phyloP scores from a whole-genome alignment of 2,888 invertebrate species.

The Mythimna vitellina region DNA sequence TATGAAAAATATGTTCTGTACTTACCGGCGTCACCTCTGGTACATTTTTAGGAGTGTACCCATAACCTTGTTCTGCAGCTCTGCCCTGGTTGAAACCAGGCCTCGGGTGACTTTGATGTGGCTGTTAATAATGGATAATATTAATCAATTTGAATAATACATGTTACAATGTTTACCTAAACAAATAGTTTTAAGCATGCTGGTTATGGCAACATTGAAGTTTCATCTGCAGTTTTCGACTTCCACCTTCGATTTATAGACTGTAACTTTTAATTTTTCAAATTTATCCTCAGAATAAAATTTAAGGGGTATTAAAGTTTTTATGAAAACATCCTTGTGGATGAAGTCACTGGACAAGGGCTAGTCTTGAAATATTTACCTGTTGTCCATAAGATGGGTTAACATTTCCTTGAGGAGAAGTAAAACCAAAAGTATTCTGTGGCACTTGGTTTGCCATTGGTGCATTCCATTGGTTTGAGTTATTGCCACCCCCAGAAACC shows the following conservation, averaged over 20 bases:
- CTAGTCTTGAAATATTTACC: constrained; percentile 48
- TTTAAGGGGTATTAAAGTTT: too few relatives aligned
- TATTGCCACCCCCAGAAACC: constrained; percentile 53
- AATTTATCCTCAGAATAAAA: too few relatives aligned
- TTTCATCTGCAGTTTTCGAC: too few relatives aligned
- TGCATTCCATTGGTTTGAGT: constrained; percentile 46
- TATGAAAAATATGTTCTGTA: constrained; percentile 14
- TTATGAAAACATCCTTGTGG: too few relatives aligned
- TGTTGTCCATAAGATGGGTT: constrained; percentile 63
- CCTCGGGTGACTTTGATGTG: constrained; percentile 34
- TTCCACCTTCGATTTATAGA: too few relatives aligned
- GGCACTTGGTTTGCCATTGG: constrained; percentile 49
- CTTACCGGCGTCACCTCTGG: constrained; percentile 65
- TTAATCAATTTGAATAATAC: not conserved
- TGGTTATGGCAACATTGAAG: too few relatives aligned
- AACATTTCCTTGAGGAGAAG: constrained; percentile 45
- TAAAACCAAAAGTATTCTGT: constrained; percentile 59
- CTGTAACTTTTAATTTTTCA: too few relatives aligned
- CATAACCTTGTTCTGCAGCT: constrained; percentile 57
- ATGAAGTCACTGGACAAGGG: too few relatives aligned
- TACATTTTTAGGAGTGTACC: constrained; percentile 60
- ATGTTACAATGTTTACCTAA: too few relatives aligned
- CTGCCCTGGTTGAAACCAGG: constrained; percentile 55
- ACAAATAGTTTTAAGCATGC: too few relatives aligned
- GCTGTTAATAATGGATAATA: constrained; percentile 4